phyloP scores from a whole-genome alignment of 2,888 invertebrate genomes.

The Tetranychus piercei region DNA sequence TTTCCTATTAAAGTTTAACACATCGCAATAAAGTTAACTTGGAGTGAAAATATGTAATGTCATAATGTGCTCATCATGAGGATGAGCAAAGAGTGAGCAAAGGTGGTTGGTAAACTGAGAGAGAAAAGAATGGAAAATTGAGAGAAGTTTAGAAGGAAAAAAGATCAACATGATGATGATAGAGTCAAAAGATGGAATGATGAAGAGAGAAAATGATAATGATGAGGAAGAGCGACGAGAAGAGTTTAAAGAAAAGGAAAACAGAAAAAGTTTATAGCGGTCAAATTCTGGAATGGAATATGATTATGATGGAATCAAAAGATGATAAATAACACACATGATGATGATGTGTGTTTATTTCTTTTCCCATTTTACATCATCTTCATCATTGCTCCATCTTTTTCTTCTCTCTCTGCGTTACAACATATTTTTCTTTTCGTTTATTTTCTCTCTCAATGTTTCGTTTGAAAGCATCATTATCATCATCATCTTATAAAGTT shows the following conservation, averaged over 20 bases:
- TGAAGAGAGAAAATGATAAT: background rate
- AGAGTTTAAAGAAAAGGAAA: background rate
- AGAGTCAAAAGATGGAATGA: background rate
- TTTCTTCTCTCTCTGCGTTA: no score
- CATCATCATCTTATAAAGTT: no score
- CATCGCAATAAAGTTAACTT: background rate
- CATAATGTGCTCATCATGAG: background rate
- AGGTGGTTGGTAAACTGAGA: background rate
- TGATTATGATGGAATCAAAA: no score
- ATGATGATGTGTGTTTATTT: no score
- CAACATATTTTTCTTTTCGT: no score
- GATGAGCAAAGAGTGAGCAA: background rate
- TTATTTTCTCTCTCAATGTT: no score
- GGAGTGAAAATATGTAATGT: background rate
- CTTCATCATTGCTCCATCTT: no score
- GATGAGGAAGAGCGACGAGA: background rate
- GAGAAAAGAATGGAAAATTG: background rate
- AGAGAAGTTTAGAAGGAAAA: background rate
- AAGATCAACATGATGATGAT: background rate
- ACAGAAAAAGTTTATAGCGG: background rate
- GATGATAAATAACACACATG: no score
- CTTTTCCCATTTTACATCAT: no score
- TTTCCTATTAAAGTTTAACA: no score
- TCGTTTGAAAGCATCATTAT: no score
- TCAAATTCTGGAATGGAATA: no score